Evolutionary conservation across 2,797 vertebrate genomes (phyloP).

Genomic region (Cebuella pygmaea): DNA sequence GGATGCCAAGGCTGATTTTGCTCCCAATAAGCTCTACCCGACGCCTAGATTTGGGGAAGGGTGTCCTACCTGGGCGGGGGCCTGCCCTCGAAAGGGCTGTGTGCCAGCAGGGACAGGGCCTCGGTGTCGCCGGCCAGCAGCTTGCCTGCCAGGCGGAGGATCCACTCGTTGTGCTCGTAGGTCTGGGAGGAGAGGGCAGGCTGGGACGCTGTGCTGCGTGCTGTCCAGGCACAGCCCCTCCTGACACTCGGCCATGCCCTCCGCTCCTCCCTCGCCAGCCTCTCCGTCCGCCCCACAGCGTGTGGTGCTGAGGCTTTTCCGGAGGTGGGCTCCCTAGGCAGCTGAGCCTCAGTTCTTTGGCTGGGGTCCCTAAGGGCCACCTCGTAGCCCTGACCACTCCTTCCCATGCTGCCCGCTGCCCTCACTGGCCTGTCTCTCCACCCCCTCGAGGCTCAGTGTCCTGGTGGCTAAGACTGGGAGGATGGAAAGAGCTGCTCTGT

Average conservation of each 20-base stretch:
- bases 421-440: background rate
- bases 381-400: background rate
- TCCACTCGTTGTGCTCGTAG: slow-evolving; percentile 97
- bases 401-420: background rate
- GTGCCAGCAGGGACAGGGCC: slow-evolving; percentile 89
- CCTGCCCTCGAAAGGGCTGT: slow-evolving; percentile 90
- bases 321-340: background rate
- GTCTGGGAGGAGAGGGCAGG: slow-evolving; percentile 83
- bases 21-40: background rate
- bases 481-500: background rate
- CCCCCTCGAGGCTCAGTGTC: background rate
- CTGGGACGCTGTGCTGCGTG: accelerated
- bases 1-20: background rate
- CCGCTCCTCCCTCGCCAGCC: background rate
- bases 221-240: background rate
- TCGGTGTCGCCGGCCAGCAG: slow-evolving; percentile 92
- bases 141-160: slow-evolving; percentile 95
- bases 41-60: background rate
- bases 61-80: slow-evolving; percentile 89
- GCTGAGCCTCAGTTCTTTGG: background rate
- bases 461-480: background rate
- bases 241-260: background rate
- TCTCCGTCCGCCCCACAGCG: accelerated
- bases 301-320: background rate
- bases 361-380: background rate